Evolutionary conservation across 2,888 invertebrate species (phyloP), one percentile per base, ranked within the genome.

Genomic region (Pemphredon lugubris): DNA sequence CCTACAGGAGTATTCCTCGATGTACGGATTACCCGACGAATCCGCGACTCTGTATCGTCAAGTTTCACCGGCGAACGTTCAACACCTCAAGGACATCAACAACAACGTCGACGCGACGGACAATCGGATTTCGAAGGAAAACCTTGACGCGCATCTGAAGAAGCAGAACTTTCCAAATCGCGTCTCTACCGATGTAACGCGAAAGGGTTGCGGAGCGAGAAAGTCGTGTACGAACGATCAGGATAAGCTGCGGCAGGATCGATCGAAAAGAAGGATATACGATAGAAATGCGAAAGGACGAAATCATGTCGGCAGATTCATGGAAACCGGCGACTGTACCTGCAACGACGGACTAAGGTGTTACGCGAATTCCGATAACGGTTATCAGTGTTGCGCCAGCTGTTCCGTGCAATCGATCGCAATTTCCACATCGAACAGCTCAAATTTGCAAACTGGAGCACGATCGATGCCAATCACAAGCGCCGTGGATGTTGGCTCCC

Each of bases 1-100:
- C 30, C 61, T 79, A 6, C 60, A 72, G 63, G 71, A 73, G 14
- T 48, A 60, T 7, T 20, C 40, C 2, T 13, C 11, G 1, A n/a
- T 13, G 1, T 44, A 6, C 5, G 1, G 9, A 9, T n/a, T 11
- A 2, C 5, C 20, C 0, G n/a, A 59, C 1, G 58, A 65, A 21
- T 37, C 2, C 9, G 2, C n/a, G n/a, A 16, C 5, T 16, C 6
- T 42, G 13, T 64, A 45, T 20, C 53, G 50, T 13, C 55, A 58
- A 4, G 11, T 11, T 13, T 9, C 54, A 18, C 2, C 40, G 1
- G 4, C 5, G 4, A 18, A 55, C 5, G 3, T 34, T 11, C 20
- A 30, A 5, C 13, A 50, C 2, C 9, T 5, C 3, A 69, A 63
- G 0, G 51, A 63, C 7, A 32, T 54, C 11, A 72, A 77, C n/a